Conservation (phyloP, 2,888 invertebrate species). For the Hemaris fuciformis region DNA sequence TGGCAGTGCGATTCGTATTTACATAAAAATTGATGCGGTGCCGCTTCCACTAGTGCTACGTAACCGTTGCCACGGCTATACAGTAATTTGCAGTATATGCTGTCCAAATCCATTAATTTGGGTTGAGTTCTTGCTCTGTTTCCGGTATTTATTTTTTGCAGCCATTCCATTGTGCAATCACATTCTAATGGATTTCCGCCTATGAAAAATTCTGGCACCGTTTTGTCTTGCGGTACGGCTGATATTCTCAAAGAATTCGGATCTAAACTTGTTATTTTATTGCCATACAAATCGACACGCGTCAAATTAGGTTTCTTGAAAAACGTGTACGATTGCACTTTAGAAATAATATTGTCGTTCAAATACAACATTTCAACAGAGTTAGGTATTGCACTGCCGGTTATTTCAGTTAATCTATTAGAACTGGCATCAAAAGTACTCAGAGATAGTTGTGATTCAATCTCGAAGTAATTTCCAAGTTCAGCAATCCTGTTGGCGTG, state of each 20-base stretch:
- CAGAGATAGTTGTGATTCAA: slow-evolving; percentile 89
- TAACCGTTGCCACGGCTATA: slow-evolving; percentile 88
- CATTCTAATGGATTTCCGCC: slow-evolving; percentile 93
- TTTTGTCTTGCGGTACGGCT: slow-evolving; percentile 86
- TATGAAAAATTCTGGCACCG: slow-evolving; percentile 90
- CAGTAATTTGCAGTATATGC: slow-evolving; percentile 90
- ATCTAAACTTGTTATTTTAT: slow-evolving; percentile 88
- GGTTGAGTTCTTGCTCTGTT: slow-evolving; percentile 90
- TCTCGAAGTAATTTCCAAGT: slow-evolving; percentile 92
- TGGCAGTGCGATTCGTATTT: slow-evolving; percentile 93
- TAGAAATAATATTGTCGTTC: slow-evolving; percentile 90
- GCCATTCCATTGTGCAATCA: slow-evolving; percentile 95
- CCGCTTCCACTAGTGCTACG: slow-evolving; percentile 89
- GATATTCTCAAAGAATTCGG: slow-evolving; percentile 89
- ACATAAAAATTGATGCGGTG: slow-evolving; percentile 91
- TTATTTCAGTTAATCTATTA: slow-evolving; percentile 90
- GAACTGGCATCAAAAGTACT: slow-evolving; percentile 91
- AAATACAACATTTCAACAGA: slow-evolving; percentile 89
- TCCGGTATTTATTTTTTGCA: slow-evolving; percentile 89
- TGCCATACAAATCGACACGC: slow-evolving; percentile 90
- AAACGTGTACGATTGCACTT: slow-evolving; percentile 92
- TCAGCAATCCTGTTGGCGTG: slow-evolving; percentile 91
- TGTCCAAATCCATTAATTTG: slow-evolving; percentile 90
- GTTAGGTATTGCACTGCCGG: slow-evolving; percentile 91
- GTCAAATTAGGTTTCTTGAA: slow-evolving; percentile 93